Base-by-base conservation (phyloP, 2,888 invertebrate species). In the Acanthosoma haemorrhoidale region DNA sequence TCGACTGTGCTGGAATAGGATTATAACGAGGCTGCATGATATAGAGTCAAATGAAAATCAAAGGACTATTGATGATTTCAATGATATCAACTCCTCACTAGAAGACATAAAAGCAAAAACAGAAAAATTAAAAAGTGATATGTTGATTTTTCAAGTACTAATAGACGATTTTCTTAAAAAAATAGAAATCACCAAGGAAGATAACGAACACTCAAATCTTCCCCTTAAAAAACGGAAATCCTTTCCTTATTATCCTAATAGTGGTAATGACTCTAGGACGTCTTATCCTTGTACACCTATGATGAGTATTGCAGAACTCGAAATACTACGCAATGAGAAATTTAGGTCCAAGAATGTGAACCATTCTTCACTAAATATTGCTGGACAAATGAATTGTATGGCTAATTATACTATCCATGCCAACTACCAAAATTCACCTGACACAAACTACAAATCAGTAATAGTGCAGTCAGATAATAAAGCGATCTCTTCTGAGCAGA, bases 281-380 rank as follows among this genome's bases (percentile, higher is more conserved):
- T 73, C 71, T 13, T 73, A 73, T 32, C 73, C 73, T 11, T 60
- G 59, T 25, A 73, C 71, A 11, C 73, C 73, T 1, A 73, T 73
- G 73, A 73, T 73, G 8, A 72, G 72, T 32, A 72, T 72, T 21
- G 72, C 70, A 15, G 60, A 60, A 59, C 15, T 72, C 4, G 60
- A 60, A 18, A n/a, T n/a, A n/a, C 21, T 60, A 36, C 34, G 18
- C 1, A 61, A 61, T 21, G 61, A 61, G 36, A 61, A 61, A 18
- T 36, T 11, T 4, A 38, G 38, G 38, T 38, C 36, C 21, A 61
- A 15, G 41, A 36, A 16, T 31, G 3, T 34, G 4, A 60, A 21
- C 36, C 64, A 9, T 25, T 9, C 18, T 29, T 9, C 29, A 31
- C 15, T 15, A 4, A 8, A 9, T 8, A 38, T 18, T 21, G 34